A percentile compares a stretch with the other conserved stretches of the same genome.
Evolutionary conservation across 2,113 vertebrate species (phyloP).

Genomic region (Phalacrocorax carbo): DNA sequence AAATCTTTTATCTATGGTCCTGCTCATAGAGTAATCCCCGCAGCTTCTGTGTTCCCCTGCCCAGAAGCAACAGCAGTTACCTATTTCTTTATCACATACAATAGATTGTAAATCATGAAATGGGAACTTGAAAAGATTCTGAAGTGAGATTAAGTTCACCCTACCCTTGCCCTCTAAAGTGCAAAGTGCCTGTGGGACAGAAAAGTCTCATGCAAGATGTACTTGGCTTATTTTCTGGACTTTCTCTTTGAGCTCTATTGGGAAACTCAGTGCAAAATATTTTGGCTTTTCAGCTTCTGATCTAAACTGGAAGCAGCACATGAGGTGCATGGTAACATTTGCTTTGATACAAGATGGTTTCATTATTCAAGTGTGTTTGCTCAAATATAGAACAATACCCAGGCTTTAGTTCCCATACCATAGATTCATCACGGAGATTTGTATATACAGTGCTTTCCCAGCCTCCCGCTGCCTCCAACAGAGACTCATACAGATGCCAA

Average conservation of each 20-base stretch:
- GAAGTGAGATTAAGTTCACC: not conserved
- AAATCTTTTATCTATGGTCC: not conserved
- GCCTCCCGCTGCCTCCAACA: not conserved
- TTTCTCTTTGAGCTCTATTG: not conserved
- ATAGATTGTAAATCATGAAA: not conserved
- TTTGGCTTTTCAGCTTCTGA: not conserved
- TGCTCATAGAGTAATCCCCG: rapidly evolving
- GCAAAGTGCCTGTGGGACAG: not conserved
- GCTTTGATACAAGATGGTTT: not conserved
- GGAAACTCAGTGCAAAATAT: not conserved
- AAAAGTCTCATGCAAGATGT: not conserved
- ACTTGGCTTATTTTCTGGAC: not conserved
- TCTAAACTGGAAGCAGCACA: not conserved
- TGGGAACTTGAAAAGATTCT: conserved; percentile 8
- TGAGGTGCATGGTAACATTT: not conserved
- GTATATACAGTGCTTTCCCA: not conserved
- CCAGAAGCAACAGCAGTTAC: not conserved
- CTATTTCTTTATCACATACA: not conserved
- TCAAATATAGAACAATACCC: not conserved
- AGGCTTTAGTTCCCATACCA: not conserved
- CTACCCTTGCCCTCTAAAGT: not conserved
- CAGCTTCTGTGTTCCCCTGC: not conserved
- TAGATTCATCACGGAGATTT: not conserved
- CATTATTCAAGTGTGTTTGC: not conserved
- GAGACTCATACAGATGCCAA: not conserved